Conservation (phyloP, 2,113 vertebrate species). For the Pipa parva region DNA sequence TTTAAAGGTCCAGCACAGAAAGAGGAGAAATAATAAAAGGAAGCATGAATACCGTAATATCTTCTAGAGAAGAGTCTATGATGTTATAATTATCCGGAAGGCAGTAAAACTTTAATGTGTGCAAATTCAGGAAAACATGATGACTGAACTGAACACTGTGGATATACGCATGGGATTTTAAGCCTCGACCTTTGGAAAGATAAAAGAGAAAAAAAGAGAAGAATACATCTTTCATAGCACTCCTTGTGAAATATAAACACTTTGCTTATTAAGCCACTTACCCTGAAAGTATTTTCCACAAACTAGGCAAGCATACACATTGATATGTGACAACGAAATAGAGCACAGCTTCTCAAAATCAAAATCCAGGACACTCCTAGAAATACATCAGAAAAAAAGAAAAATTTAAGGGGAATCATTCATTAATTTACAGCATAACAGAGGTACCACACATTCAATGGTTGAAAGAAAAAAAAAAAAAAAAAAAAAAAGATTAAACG, state of each 20-base stretch:
- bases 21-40: too few relatives aligned
- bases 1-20: too few relatives aligned
- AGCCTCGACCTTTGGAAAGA: constrained; percentile 74
- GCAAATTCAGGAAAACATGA: constrained; percentile 94
- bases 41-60: constrained; percentile 77
- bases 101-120: constrained; percentile 96
- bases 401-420: neutral
- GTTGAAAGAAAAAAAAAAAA: too few relatives aligned
- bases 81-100: constrained; percentile 97
- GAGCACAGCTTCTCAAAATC: constrained; percentile 97
- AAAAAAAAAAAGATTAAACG: neutral
- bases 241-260: neutral
- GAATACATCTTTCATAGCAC: neutral
- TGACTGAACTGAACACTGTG: constrained; percentile 95
- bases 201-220: neutral
- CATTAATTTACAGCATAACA: too few relatives aligned
- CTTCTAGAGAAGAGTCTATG: constrained; percentile 92
- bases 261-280: too few relatives aligned
- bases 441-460: too few relatives aligned
- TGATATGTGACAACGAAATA: constrained; percentile 92
- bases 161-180: constrained; percentile 95
- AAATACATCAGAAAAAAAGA: neutral
- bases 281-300: constrained; percentile 97
- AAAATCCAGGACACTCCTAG: constrained; percentile 91
- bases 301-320: constrained; percentile 90